A percentile compares a stretch with the other conserved stretches of the same genome.
phyloP scores from a whole-genome alignment of 2,888 invertebrate genomes.

The Pseudanteris insignis region DNA sequence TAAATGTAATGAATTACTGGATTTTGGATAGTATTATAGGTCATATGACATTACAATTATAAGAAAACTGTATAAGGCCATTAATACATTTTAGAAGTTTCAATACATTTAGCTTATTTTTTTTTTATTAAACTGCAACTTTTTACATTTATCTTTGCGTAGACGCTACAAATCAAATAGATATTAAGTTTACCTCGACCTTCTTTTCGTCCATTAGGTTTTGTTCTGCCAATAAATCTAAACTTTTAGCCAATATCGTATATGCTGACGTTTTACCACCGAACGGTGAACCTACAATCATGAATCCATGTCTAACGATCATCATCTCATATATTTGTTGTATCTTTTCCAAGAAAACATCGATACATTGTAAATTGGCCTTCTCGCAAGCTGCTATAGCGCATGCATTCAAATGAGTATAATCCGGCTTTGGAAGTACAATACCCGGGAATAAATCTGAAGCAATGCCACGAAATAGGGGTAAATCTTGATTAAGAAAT shows the following conservation, averaged over 20 bases:
- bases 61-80: no score
- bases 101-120: no score
- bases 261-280: conserved; percentile 77
- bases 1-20: no score
- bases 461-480: conserved; percentile 88
- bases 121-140: no score
- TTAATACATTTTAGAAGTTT: no score
- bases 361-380: conserved; percentile 84
- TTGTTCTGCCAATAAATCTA: conserved; percentile 80
- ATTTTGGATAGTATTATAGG: no score
- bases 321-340: conserved; percentile 74
- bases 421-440: conserved; percentile 80
- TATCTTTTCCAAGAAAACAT: conserved; percentile 73
- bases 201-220: conserved; percentile 80
- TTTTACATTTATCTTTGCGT: no score
- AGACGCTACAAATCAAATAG: no score
- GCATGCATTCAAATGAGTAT: conserved; percentile 76
- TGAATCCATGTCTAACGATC: conserved; percentile 73
- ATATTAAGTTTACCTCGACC: conserved; percentile 71
- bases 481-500: conserved; percentile 88
- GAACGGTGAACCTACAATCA: conserved; percentile 72
- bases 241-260: conserved; percentile 80
- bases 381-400: conserved; percentile 73
- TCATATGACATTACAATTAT: no score
- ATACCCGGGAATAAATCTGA: conserved; percentile 94